Conservation (phyloP, 2,888 invertebrate genomes). For the Cephus pulcher region DNA sequence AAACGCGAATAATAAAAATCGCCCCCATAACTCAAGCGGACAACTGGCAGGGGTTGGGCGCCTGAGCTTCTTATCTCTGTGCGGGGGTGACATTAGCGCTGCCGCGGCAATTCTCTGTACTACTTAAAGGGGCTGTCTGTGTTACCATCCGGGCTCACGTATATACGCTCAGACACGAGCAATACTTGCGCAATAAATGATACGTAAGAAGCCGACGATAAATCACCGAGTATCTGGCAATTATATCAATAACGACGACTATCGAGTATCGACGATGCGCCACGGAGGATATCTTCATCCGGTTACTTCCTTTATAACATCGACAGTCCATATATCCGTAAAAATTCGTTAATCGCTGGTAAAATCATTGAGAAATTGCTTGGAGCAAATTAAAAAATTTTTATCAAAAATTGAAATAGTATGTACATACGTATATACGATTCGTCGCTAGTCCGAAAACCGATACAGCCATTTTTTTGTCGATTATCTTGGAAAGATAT, state of each 20-base stretch:
- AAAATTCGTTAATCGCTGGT: not conserved
- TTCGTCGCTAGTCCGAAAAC: not conserved
- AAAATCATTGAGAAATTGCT: not conserved
- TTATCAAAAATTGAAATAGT: not conserved
- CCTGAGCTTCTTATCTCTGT: constrained; percentile 62
- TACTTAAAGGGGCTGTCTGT: constrained; percentile 41
- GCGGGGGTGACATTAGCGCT: constrained; percentile 63
- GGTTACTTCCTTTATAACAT: not conserved
- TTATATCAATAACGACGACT: constrained; percentile 57
- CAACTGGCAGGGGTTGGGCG: constrained; percentile 43
- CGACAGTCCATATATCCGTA: not conserved
- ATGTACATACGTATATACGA: not conserved
- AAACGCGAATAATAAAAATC: constrained; percentile 66
- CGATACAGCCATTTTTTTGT: not conserved
- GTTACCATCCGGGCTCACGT: constrained; percentile 15
- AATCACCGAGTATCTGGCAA: constrained; percentile 56
- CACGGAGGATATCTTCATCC: constrained; percentile 25
- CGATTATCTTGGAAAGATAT: not conserved
- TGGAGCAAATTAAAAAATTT: not conserved
- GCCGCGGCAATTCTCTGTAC: constrained; percentile 58
- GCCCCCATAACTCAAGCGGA: constrained; percentile 61
- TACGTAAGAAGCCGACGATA: constrained; percentile 41
- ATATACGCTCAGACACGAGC: constrained; percentile 11
- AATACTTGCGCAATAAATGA: constrained; percentile 23
- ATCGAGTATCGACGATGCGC: constrained; percentile 48